Percentiles rank a stretch among this genome's conserved stretches.
These are phyloP conservation scores for Cirrhinus molitorella DNA, from an alignment of 2,797 vertebrate genomes.

Conservation along the genomic window DNA sequence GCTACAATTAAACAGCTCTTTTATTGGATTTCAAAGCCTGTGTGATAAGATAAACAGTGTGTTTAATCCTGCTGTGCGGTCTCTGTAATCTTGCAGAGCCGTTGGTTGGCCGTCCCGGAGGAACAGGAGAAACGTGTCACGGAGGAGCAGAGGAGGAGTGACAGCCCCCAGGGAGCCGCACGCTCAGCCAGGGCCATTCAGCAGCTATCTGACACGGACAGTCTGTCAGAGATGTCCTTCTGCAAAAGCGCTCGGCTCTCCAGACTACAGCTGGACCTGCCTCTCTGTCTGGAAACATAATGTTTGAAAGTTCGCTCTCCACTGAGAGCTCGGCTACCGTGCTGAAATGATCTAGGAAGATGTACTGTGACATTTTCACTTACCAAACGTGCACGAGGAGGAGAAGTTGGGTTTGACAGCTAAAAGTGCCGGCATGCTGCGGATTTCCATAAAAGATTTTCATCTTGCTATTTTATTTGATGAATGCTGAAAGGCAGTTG, in stretches of 20 bases:
- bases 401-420: slow-evolving; percentile 30
- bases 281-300: slow-evolving; percentile 40
- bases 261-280: slow-evolving; percentile 52
- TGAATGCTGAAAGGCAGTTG: slow-evolving; percentile 74
- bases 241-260: slow-evolving; percentile 62
- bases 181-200: slow-evolving; percentile 66
- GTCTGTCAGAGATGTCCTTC: slow-evolving; percentile 72
- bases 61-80: slow-evolving; percentile 31
- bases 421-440: neutral
- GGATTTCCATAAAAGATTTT: slow-evolving; percentile 45
- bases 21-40: slow-evolving; percentile 11
- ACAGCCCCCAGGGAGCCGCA: slow-evolving; percentile 61
- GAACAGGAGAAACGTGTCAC: slow-evolving; percentile 68
- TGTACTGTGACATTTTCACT: slow-evolving; percentile 40
- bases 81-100: slow-evolving; percentile 53
- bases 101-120: slow-evolving; percentile 56
- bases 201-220: slow-evolving; percentile 63
- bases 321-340: neutral
- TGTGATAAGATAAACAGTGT: slow-evolving; percentile 4
- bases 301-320: slow-evolving; percentile 31
- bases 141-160: slow-evolving; percentile 63
- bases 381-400: neutral
- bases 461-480: slow-evolving; percentile 67
- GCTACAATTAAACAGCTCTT: slow-evolving; percentile 18
- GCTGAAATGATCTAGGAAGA: slow-evolving; percentile 36